Evolutionary conservation across 1,140 invertebrate genomes (phyloP).

Genomic region (Drosophila orosa): DNA sequence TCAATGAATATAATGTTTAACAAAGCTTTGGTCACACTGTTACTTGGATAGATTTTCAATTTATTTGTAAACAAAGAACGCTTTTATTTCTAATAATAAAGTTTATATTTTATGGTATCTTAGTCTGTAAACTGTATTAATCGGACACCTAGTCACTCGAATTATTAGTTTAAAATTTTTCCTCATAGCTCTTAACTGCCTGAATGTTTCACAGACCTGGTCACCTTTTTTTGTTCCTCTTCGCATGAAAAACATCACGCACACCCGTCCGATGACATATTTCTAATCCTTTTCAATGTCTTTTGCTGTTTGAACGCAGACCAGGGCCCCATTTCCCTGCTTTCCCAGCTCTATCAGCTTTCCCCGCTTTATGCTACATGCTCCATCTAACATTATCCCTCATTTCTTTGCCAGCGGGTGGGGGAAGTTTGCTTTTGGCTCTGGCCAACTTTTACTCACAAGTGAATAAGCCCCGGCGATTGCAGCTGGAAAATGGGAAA

Average conservation of each 20-base stretch:
- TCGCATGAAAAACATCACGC: constrained; percentile 19
- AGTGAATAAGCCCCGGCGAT: constrained; percentile 52
- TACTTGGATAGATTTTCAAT: not conserved
- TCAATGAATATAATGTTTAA: not conserved
- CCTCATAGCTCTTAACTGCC: not conserved
- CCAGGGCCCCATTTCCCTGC: not conserved
- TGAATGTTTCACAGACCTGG: not conserved
- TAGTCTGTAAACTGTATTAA: too few relatives aligned
- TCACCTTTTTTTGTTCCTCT: constrained; percentile 2
- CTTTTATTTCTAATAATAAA: too few relatives aligned
- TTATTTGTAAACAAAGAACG: too few relatives aligned
- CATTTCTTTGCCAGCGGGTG: constrained; percentile 32
- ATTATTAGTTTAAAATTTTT: not conserved
- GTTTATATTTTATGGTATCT: too few relatives aligned
- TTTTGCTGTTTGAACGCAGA: constrained; percentile 19
- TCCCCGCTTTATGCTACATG: not conserved
- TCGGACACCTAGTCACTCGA: not conserved
- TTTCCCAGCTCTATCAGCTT: not conserved
- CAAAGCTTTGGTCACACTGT: not conserved
- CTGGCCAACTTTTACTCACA: constrained; percentile 54
- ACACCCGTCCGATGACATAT: constrained; percentile 27
- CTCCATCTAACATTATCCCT: constrained; percentile 48
- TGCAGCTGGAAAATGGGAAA: constrained; percentile 8
- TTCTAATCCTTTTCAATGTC: constrained; percentile 38
- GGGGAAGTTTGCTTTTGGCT: constrained; percentile 44